A percentile compares a stretch with the other conserved stretches of the same genome.
These are phyloP conservation scores for Porites lobata DNA, from an alignment of 92 coral and sea anemone species.

Conservation along the genomic window DNA sequence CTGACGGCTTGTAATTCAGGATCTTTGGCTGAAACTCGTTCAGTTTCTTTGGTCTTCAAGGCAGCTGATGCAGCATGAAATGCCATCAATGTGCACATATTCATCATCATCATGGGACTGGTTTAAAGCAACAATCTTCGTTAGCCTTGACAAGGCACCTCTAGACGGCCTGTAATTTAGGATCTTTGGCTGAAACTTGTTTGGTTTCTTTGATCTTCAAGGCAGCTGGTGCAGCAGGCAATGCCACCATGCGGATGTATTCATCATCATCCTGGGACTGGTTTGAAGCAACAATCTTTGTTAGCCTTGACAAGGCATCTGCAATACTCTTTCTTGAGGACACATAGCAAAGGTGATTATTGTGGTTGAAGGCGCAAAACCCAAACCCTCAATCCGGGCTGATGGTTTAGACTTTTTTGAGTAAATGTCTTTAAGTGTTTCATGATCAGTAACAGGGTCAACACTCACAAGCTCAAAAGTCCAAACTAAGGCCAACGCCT, in stretches of 20 bases:
- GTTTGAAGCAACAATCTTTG: constrained; percentile 32
- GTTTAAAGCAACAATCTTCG: constrained; percentile 28
- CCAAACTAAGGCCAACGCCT: constrained; percentile 63
- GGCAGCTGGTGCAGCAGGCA: constrained; percentile 60
- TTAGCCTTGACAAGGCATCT: constrained; percentile 52
- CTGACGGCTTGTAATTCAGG: constrained; percentile 25
- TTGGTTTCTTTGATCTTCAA: constrained; percentile 58
- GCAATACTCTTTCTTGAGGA: constrained; percentile 45
- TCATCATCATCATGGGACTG: constrained; percentile 43
- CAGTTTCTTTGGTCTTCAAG: constrained; percentile 52
- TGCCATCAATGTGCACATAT: constrained; percentile 48
- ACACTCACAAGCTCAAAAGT: too few relatives aligned
- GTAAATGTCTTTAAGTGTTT: constrained; percentile 58
- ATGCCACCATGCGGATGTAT: constrained; percentile 47
- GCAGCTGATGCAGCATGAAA: constrained; percentile 56
- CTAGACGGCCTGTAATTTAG: constrained; percentile 17
- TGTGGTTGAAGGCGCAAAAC: constrained; percentile 57
- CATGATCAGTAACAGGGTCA: constrained; percentile 66
- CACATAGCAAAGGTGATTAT: constrained; percentile 25
- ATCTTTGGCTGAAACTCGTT: constrained; percentile 45
- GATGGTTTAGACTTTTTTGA: constrained; percentile 62
- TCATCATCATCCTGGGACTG: constrained; percentile 41
- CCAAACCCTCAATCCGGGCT: constrained; percentile 66
- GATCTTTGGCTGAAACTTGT: too few relatives aligned
- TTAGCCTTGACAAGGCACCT: constrained; percentile 44